Base-by-base conservation (phyloP, 2,797 vertebrate genomes). In the Peromyscus melanophrys region DNA sequence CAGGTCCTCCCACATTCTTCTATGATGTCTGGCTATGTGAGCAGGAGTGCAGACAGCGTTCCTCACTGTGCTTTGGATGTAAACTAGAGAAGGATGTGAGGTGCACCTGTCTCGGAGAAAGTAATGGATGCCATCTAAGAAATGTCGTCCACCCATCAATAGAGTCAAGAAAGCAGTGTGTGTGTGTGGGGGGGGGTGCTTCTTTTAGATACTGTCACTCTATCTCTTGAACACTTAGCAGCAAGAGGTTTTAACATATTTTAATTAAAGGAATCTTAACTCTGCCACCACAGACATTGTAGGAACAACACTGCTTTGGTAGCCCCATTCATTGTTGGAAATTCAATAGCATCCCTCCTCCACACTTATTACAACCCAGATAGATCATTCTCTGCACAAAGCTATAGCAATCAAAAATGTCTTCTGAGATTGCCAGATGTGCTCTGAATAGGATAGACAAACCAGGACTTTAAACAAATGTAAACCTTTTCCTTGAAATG, bases 1-100 rank as follows among this genome's bases (percentile, higher is more conserved):
- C 83, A 69, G 7, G 9, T 85, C 92, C 92, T 96, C 84, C 94
- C 90, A 95, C 94, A 17, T 27, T 89, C 90, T 81, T 95, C 11
- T 52, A 55, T 57, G 95, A 55, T 43, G 43, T 19, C 19, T 77
- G 83, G 82, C 67, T 96, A 34, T 6, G 10, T 85, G 49, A 43
- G 12, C 11, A 16, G 63, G 80, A 59, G 27, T 55, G 37, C 77
- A 88, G 25, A 37, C 34, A 25, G 6, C 29, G 17, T 11, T 29
- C 4, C 31, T 75, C 10, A 49, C 0, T 1, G 12, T 90, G 25
- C 11, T 92, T 92, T 23, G 25, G 34, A 92, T 43, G 27, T 5
- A 49, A 71, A 77, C 17, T 52, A n/a, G 8, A 71, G 29, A 43
- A 12, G 29, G 34, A 71, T 61, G 3, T 4, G 61, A 69, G 23